phyloP scores from a whole-genome alignment of 2,888 invertebrate genomes.

The Phengaris alcon region DNA sequence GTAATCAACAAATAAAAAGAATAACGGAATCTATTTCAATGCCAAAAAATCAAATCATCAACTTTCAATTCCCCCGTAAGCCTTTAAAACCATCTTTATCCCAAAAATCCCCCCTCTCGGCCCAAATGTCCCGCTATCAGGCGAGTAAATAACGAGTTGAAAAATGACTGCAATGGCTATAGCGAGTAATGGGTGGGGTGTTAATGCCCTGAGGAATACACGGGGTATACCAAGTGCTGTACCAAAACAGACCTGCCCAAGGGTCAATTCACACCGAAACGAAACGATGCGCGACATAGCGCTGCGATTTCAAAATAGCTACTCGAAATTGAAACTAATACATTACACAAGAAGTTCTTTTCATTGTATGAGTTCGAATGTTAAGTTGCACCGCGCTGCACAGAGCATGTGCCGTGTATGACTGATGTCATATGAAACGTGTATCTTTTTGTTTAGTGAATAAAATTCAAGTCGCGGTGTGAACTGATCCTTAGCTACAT shows the following conservation, averaged over 20 bases:
- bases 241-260: constrained; percentile 53
- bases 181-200: constrained; percentile 75
- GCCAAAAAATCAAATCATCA: constrained; percentile 38
- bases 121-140: constrained; percentile 75
- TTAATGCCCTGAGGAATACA: constrained; percentile 74
- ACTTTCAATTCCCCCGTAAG: constrained; percentile 72
- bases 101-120: constrained; percentile 61
- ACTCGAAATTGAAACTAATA: no score
- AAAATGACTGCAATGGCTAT: constrained; percentile 80
- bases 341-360: no score
- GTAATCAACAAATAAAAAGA: not conserved
- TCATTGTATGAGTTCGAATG: no score
- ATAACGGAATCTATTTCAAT: constrained; percentile 27
- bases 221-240: constrained; percentile 73
- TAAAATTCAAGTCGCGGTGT: no score
- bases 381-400: no score
- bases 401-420: no score
- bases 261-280: not conserved
- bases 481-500: no score
- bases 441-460: no score
- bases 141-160: constrained; percentile 79
- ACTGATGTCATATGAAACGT: no score
- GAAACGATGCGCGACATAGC: no score
- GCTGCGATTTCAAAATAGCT: no score
- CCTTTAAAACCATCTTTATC: constrained; percentile 58